A percentile compares a stretch with the other conserved stretches of the same genome.
These are phyloP conservation scores for Kuschelorhynchus macadamiae DNA, from an alignment of 2,888 invertebrate genomes.

Conservation along the genomic window DNA sequence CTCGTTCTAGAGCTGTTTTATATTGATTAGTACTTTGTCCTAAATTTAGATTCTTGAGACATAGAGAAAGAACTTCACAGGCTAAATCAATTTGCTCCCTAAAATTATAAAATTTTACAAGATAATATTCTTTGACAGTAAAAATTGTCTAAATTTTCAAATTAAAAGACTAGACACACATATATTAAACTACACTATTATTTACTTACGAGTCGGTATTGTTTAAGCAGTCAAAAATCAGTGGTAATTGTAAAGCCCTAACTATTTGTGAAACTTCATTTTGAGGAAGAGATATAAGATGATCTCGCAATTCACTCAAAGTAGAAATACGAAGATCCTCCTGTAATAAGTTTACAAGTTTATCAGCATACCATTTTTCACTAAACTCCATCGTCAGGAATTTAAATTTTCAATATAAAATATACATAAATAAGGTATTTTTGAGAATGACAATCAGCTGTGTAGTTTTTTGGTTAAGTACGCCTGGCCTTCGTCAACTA, in stretches of 20 bases:
- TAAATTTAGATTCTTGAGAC: constrained; percentile 76
- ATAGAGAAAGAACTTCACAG: constrained; percentile 76
- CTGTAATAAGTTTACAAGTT: constrained; percentile 67
- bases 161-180: no score
- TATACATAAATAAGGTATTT: no score
- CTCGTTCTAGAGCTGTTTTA: constrained; percentile 73
- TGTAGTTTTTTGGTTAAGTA: no score
- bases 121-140: no score
- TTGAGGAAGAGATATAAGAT: constrained; percentile 65
- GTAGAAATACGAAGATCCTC: constrained; percentile 68
- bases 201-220: constrained; percentile 68
- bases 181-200: not conserved
- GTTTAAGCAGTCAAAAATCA: constrained; percentile 77
- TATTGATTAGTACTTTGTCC: constrained; percentile 75
- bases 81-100: constrained; percentile 76
- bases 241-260: constrained; percentile 70
- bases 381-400: constrained; percentile 62
- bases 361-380: constrained; percentile 70
- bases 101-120: constrained; percentile 49
- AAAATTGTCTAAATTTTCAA: no score
- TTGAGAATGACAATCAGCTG: no score
- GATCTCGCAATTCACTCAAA: constrained; percentile 68
- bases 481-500: no score
- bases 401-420: constrained; percentile 10
- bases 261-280: constrained; percentile 67